Conservation (phyloP, 2,888 invertebrate genomes). For the Operophtera brumata region DNA sequence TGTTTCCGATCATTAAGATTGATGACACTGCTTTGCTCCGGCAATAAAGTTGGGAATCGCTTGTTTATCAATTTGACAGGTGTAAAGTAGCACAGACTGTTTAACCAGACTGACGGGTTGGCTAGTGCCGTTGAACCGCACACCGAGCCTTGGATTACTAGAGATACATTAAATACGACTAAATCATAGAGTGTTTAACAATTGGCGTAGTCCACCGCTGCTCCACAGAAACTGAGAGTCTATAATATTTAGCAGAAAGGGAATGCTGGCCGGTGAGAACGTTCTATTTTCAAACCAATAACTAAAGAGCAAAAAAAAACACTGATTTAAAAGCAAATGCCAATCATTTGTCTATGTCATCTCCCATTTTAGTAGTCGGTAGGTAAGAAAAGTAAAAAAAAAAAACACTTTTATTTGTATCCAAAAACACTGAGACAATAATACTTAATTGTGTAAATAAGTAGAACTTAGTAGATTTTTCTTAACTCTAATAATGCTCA, state of each 20-base stretch:
- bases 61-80: constrained; percentile 53
- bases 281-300: constrained; percentile 17
- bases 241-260: constrained; percentile 27
- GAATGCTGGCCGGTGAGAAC: constrained; percentile 25
- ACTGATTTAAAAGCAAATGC: too few relatives aligned
- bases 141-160: constrained; percentile 73
- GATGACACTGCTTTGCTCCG: constrained; percentile 41
- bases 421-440: too few relatives aligned
- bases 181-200: constrained; percentile 65
- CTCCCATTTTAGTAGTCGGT: too few relatives aligned
- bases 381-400: too few relatives aligned
- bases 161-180: constrained; percentile 72
- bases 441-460: too few relatives aligned
- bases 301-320: background rate
- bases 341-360: too few relatives aligned
- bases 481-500: background rate
- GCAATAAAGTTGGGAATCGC: constrained; percentile 60
- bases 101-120: constrained; percentile 73
- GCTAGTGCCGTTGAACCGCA: constrained; percentile 75
- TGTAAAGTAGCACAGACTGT: constrained; percentile 63
- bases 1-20: constrained; percentile 46
- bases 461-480: too few relatives aligned
- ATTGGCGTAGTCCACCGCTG: constrained; percentile 45
- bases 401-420: too few relatives aligned
- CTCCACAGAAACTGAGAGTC: constrained; percentile 50